These are phyloP conservation scores for Athene noctua DNA, from an alignment of 2,113 vertebrate species.

Conservation along the genomic window DNA sequence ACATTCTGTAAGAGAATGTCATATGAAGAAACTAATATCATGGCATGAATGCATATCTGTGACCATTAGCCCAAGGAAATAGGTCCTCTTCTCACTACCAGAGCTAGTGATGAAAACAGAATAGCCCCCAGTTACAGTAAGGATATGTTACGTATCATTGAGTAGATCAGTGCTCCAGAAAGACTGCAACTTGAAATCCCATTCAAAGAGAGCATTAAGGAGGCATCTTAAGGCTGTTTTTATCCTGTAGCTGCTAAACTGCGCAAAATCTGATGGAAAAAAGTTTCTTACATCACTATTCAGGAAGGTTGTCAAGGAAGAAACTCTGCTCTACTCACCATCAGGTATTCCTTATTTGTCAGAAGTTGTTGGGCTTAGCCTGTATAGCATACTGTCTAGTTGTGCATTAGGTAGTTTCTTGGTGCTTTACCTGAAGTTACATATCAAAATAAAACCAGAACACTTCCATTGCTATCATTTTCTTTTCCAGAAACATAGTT, in stretches of 20 bases:
- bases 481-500: not conserved
- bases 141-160: not conserved
- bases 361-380: not conserved
- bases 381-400: not conserved
- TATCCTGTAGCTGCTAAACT: not conserved
- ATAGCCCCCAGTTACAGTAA: not conserved
- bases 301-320: not conserved
- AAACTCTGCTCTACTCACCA: not conserved
- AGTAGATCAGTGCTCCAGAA: not conserved
- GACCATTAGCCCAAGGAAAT: not conserved
- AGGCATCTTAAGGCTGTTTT: not conserved
- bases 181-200: not conserved
- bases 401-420: not conserved
- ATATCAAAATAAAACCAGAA: not conserved
- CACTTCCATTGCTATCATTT: not conserved
- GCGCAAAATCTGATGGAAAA: not conserved
- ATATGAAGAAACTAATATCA: not conserved
- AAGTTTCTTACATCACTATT: not conserved
- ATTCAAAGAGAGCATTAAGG: not conserved
- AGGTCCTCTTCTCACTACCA: not conserved
- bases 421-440: not conserved
- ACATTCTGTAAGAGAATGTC: not conserved
- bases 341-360: not conserved
- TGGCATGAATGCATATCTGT: not conserved
- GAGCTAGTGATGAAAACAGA: not conserved